Evolutionary conservation across 1,140 invertebrate species (phyloP).

Genomic region (Planococcus citri): DNA sequence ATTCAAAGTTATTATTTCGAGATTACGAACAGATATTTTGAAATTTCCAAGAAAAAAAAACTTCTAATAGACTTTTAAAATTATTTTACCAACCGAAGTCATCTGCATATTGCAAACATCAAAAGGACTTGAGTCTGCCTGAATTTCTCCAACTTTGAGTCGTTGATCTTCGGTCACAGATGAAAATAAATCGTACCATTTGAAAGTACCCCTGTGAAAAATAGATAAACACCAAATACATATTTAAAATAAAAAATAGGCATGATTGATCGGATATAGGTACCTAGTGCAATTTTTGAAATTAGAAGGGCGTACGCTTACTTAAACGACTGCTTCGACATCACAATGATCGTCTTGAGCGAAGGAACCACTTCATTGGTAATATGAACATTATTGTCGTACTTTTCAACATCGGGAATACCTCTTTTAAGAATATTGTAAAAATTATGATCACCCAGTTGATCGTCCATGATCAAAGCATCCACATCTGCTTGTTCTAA

Average conservation of each 20-base stretch:
- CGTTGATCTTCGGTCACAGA: not conserved
- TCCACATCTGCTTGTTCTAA: slow-evolving; percentile 64
- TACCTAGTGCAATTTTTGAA: too few relatives aligned
- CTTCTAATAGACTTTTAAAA: too few relatives aligned
- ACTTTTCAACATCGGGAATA: slow-evolving; percentile 22
- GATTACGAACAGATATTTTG: too few relatives aligned
- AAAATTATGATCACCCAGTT: slow-evolving; percentile 56
- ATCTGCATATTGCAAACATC: slow-evolving; percentile 69
- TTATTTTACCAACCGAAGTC: slow-evolving; percentile 63
- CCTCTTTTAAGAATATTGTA: slow-evolving; percentile 46
- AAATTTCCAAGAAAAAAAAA: too few relatives aligned
- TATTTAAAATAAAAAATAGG: too few relatives aligned
- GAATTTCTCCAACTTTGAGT: not conserved
- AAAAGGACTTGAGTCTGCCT: slow-evolving; percentile 43
- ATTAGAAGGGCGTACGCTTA: too few relatives aligned
- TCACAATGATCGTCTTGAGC: not conserved
- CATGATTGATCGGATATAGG: too few relatives aligned
- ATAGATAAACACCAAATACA: slow-evolving; percentile 31
- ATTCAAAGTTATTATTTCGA: not conserved
- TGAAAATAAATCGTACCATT: not conserved
- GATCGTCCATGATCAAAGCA: slow-evolving; percentile 52
- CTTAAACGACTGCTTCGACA: not conserved
- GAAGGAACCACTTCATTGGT: not conserved
- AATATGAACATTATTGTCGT: not conserved
- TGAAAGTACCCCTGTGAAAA: slow-evolving; percentile 30